Conservation (phyloP, 2,113 vertebrate genomes). For the Oenanthe melanoleuca region DNA sequence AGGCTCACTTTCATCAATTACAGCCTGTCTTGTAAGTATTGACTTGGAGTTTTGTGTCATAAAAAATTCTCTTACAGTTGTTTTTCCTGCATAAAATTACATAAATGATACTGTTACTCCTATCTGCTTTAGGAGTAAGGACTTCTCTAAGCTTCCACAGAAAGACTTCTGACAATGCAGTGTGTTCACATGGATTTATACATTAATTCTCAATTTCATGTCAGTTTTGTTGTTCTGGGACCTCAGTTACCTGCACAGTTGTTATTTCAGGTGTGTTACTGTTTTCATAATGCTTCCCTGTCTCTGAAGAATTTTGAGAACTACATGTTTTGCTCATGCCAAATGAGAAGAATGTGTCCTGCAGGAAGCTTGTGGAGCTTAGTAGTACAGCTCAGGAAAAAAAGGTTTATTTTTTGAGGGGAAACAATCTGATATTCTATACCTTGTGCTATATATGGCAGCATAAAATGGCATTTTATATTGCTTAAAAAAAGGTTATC, state of each 20-base stretch:
- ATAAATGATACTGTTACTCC: neutral
- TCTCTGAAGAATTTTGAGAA: neutral
- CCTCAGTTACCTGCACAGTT: neutral
- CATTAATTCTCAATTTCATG: neutral
- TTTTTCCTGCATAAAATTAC: neutral
- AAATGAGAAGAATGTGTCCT: neutral
- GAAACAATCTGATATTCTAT: neutral
- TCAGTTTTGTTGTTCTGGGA: neutral
- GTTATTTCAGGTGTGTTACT: neutral
- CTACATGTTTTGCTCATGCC: fast-evolving
- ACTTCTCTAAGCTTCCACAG: neutral
- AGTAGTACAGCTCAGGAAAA: neutral
- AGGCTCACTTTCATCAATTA: neutral
- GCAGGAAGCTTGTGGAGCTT: neutral
- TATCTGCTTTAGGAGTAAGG: neutral
- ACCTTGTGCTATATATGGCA: neutral
- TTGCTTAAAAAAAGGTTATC: neutral
- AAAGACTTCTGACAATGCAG: neutral
- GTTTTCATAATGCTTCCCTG: neutral
- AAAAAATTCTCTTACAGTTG: neutral
- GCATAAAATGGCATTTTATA: neutral
- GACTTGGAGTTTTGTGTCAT: neutral
- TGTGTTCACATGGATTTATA: neutral
- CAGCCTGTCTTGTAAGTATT: neutral
- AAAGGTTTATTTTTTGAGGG: neutral